Evolutionary conservation across 2,888 invertebrate genomes (phyloP).

Genomic region (Onthophagus sagittarius): DNA sequence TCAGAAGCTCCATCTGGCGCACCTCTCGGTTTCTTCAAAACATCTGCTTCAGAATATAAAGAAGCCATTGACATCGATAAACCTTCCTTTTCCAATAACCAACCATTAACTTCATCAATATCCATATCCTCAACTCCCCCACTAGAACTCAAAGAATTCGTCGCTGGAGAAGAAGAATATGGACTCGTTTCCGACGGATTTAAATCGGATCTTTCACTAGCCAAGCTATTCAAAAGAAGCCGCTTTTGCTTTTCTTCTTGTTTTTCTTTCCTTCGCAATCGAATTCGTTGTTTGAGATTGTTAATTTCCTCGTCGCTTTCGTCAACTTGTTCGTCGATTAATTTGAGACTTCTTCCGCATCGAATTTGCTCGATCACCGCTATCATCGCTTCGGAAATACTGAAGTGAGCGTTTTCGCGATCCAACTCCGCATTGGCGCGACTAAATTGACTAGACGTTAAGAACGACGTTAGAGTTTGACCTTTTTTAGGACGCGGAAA

Average conservation of each 20-base stretch:
- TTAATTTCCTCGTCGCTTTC: slow-evolving; percentile 66
- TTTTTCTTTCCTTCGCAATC: slow-evolving; percentile 55
- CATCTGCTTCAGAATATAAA: slow-evolving; percentile 57
- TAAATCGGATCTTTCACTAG: slow-evolving; percentile 49
- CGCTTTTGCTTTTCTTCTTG: slow-evolving; percentile 48
- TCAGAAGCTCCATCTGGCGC: slow-evolving; percentile 51
- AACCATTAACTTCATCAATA: slow-evolving; percentile 50
- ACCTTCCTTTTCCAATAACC: slow-evolving; percentile 47
- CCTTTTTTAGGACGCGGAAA: slow-evolving; percentile 62
- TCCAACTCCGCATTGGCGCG: slow-evolving; percentile 73
- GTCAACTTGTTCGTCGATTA: slow-evolving; percentile 52
- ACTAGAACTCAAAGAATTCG: slow-evolving; percentile 52
- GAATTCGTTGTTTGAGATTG: slow-evolving; percentile 59
- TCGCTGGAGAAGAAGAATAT: slow-evolving; percentile 51
- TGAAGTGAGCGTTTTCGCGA: slow-evolving; percentile 83
- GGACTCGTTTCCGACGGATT: slow-evolving; percentile 55
- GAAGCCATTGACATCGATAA: slow-evolving; percentile 63
- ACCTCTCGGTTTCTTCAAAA: slow-evolving; percentile 46
- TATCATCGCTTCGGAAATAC: slow-evolving; percentile 78
- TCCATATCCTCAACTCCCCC: slow-evolving; percentile 52
- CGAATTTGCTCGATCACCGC: slow-evolving; percentile 74
- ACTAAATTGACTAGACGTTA: slow-evolving; percentile 68
- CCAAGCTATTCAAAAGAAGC: slow-evolving; percentile 34
- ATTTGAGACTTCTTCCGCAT: slow-evolving; percentile 53
- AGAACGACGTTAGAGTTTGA: slow-evolving; percentile 68